These are phyloP conservation scores for Porphyrio hochstetteri DNA, from an alignment of 2,113 vertebrate genomes.

Conservation along the genomic window DNA sequence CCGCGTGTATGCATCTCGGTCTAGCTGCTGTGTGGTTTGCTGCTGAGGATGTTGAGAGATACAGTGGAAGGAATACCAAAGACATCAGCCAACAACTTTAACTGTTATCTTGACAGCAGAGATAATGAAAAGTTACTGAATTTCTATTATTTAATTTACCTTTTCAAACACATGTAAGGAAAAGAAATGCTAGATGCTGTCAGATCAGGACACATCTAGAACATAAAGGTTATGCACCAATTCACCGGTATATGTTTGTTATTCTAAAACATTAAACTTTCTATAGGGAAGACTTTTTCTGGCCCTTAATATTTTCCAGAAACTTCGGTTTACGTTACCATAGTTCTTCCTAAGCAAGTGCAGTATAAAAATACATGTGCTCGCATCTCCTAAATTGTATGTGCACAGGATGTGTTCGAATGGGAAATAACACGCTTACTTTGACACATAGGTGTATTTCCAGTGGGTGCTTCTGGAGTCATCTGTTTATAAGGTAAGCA, in stretches of 20 bases:
- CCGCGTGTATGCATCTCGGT: background rate
- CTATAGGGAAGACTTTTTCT: background rate
- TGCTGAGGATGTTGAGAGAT: background rate
- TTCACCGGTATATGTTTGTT: background rate
- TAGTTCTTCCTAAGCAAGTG: background rate
- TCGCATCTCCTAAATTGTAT: rapidly evolving
- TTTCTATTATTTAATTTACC: background rate
- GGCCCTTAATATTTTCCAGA: background rate
- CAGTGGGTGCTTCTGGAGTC: background rate
- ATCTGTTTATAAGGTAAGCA: rapidly evolving
- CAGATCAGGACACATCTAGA: background rate
- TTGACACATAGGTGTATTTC: rapidly evolving
- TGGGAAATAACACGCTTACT: background rate
- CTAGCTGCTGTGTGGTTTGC: background rate
- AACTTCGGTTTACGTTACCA: background rate
- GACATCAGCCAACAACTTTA: no score
- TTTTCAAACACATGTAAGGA: background rate
- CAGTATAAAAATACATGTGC: rapidly evolving
- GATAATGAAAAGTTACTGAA: rapidly evolving
- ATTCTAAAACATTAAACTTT: background rate
- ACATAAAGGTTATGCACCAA: background rate
- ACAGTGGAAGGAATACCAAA: background rate
- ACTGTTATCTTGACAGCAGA: background rate
- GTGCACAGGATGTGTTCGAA: background rate
- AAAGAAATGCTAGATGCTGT: background rate